phyloP scores from a whole-genome alignment of 2,113 vertebrate species.

The Odocoileus hemionus region DNA sequence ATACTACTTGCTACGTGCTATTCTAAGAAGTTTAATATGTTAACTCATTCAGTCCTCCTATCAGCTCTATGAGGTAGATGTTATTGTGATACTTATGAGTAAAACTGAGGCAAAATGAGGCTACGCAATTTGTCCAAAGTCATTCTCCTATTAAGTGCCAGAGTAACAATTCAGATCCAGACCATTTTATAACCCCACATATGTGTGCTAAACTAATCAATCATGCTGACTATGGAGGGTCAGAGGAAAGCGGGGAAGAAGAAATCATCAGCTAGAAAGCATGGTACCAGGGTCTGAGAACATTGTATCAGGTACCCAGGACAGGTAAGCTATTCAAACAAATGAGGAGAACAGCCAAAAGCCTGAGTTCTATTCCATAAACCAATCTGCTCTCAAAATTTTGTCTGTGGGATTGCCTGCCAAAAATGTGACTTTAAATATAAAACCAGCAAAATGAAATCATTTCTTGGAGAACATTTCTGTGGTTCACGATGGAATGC shows the following conservation, averaged over 20 bases:
- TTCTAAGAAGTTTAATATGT: neutral
- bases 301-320: neutral
- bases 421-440: slow-evolving; percentile 73
- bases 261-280: neutral
- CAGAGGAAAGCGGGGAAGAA: neutral
- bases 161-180: neutral
- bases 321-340: neutral
- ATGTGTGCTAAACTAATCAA: neutral
- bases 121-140: neutral
- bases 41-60: neutral
- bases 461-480: slow-evolving; percentile 73
- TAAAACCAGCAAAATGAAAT: slow-evolving; percentile 72
- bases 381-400: neutral
- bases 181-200: neutral
- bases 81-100: neutral
- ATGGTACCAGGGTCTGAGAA: neutral
- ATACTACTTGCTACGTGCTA: neutral
- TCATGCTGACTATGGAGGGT: neutral
- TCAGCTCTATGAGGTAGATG: neutral
- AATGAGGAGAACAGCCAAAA: neutral
- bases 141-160: neutral
- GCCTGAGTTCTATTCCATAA: neutral
- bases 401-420: slow-evolving; percentile 28
- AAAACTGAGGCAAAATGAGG: neutral
- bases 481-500: slow-evolving; percentile 66